phyloP scores from a whole-genome alignment of 2,888 invertebrate species.

The Drosophila aldrichi region DNA sequence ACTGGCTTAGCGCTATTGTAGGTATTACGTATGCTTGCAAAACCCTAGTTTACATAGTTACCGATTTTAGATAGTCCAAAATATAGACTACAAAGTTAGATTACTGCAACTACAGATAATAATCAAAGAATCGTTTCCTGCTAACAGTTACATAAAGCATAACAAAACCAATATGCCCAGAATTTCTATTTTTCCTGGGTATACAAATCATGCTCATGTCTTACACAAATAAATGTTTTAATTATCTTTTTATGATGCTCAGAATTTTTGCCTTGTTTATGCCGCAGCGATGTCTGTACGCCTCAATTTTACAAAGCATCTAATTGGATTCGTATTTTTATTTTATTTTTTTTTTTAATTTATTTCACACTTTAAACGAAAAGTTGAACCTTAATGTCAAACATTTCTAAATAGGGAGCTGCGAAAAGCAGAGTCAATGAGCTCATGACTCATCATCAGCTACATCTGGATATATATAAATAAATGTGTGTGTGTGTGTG shows the following conservation, averaged over 20 bases:
- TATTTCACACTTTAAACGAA: conserved; percentile 8
- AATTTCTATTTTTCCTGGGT: not conserved
- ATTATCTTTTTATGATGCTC: conserved; percentile 5
- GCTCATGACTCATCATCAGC: conserved; percentile 45
- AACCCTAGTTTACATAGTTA: too few relatives aligned
- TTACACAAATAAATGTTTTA: conserved; percentile 5
- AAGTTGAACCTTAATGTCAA: conserved; percentile 7
- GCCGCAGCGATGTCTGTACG: not conserved
- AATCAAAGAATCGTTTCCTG: too few relatives aligned
- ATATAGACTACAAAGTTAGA: too few relatives aligned
- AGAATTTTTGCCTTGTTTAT: not conserved
- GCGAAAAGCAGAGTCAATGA: conserved; percentile 20
- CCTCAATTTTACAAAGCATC: not conserved
- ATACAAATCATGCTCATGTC: not conserved
- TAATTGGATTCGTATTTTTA: conserved; percentile 2
- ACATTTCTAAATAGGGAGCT: conserved; percentile 12
- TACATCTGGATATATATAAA: conserved; percentile 13
- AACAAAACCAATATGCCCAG: not conserved
- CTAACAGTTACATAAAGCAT: not conserved
- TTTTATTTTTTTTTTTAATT: not conserved
- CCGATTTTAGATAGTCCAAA: too few relatives aligned
- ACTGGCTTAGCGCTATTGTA: too few relatives aligned
- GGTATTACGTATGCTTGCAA: too few relatives aligned
- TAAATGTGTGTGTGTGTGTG: conserved; percentile 1
- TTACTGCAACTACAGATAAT: too few relatives aligned